A percentile compares a stretch with the other conserved stretches of the same genome.
Evolutionary conservation across 2,113 vertebrate genomes (phyloP).

Genomic region (Cyphomyrus plagiostoma): DNA sequence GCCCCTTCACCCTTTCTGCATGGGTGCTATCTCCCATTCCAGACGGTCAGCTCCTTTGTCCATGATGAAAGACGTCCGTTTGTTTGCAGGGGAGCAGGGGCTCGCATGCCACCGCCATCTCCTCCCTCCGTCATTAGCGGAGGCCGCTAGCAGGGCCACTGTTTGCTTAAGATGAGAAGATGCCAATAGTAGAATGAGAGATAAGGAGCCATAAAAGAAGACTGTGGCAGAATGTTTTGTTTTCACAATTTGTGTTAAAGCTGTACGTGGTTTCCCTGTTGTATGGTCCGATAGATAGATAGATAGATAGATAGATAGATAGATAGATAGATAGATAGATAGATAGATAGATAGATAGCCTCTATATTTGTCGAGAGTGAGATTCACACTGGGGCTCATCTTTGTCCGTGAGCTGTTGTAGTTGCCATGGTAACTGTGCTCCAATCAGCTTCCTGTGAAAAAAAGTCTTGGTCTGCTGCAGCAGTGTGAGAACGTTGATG

Average conservation of each 20-base stretch:
- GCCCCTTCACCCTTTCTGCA: not conserved
- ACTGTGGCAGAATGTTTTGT: not conserved
- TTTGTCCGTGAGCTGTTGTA: slow-evolving; percentile 51
- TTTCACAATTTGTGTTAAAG: not conserved
- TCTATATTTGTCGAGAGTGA: not conserved
- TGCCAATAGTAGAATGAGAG: not conserved
- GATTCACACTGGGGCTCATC: slow-evolving; percentile 28
- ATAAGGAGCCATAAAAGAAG: not conserved
- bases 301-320: not conserved
- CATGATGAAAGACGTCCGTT: slow-evolving; percentile 20
- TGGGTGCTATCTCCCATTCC: slow-evolving; percentile 28
- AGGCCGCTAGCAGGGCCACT: not conserved
- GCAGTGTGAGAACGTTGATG: slow-evolving; percentile 11
- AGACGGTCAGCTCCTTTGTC: slow-evolving; percentile 35
- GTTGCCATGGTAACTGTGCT: slow-evolving; percentile 56
- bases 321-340: not conserved
- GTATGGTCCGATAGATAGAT: not conserved
- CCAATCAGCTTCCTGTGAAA: slow-evolving; percentile 36
- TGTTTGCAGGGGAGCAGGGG: slow-evolving; percentile 20
- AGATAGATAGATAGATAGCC: not conserved
- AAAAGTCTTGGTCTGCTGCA: slow-evolving; percentile 37
- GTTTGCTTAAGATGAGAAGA: slow-evolving; percentile 12
- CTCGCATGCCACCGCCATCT: slow-evolving; percentile 18
- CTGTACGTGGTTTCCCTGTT: not conserved
- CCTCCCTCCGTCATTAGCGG: slow-evolving; percentile 11